Base-by-base conservation (phyloP, 2,113 vertebrate genomes). In the Rhynchopsitta pachyrhyncha region DNA sequence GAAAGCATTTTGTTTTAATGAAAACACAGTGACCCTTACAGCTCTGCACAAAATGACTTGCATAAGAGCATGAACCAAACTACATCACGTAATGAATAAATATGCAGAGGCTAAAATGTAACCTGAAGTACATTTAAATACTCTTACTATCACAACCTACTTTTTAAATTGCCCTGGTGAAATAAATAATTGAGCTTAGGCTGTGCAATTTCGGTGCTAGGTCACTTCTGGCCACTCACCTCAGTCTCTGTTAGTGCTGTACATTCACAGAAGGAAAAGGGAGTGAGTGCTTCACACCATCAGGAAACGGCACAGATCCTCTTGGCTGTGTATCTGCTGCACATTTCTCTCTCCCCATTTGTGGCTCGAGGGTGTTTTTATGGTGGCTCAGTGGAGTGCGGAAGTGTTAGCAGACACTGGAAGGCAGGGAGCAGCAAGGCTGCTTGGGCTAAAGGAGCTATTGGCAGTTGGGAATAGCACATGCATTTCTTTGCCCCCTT, bases 251-350 rank as follows among this genome's bases (percentile, higher is more conserved):
- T 8, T 33, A 20, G 29, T 31, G 71, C 76, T 46, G 28, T 11
- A 9, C 15, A 13, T 44, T 47, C 50, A 16, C 31, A 9, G 44
- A 12, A n/a, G 12, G 8, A 69, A 44, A 39, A 28, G 18, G 41
- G 31, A 59, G 12, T 0, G 0, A 17, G 12, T 10, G 20, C 52
- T 77, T 62, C 63, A 33, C 24, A 5, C 59, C 5, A 0, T 14
- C 25, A 18, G 84, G 47, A 50, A 55, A 20, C n/a, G 46, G 64
- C 37, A 59, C 19, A 37, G 79, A 67, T 82, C 35, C 35, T 71
- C 62, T 69, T 3, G 2, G 29, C 66, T 8, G 0, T 7, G 68
- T 10, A 50, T 29, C 23, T 93, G 44, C 57, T 68, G 60, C 55
- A 10, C 16, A 2, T 33, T 82, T 93, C 75, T 55, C 62, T 41